These are phyloP conservation scores for Oreamnos americanus DNA, from an alignment of 2,113 vertebrate species.

Conservation along the genomic window DNA sequence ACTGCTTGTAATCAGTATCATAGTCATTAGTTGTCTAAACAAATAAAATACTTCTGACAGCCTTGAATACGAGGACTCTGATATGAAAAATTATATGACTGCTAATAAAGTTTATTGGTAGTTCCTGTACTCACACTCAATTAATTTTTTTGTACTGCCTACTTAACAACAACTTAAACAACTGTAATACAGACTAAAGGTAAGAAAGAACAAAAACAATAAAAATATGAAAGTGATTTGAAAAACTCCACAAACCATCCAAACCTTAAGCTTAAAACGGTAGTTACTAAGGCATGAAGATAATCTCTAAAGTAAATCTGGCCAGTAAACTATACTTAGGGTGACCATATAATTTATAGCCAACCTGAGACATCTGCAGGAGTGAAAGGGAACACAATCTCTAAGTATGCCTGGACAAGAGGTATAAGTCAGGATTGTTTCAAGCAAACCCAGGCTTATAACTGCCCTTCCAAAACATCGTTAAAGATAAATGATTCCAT, in stretches of 20 bases:
- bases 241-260: background rate
- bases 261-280: conserved; percentile 20
- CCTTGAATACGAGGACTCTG: background rate
- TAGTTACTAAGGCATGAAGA: background rate
- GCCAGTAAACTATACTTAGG: background rate
- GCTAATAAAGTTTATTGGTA: background rate
- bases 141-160: conserved; percentile 13
- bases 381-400: background rate
- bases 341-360: conserved; percentile 7
- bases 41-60: conserved; percentile 31
- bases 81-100: conserved; percentile 7
- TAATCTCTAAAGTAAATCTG: conserved; percentile 12
- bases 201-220: conserved; percentile 4
- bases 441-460: background rate
- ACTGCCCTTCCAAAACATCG: background rate
- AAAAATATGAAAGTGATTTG: background rate
- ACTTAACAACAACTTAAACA: background rate
- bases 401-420: background rate
- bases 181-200: background rate
- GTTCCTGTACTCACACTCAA: background rate
- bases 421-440: background rate
- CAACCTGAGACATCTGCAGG: background rate
- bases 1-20: conserved; percentile 12
- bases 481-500: background rate
- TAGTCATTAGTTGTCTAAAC: conserved; percentile 23